Evolutionary conservation across 2,888 invertebrate species (phyloP).

Genomic region (Agrenia bidenticulata): DNA sequence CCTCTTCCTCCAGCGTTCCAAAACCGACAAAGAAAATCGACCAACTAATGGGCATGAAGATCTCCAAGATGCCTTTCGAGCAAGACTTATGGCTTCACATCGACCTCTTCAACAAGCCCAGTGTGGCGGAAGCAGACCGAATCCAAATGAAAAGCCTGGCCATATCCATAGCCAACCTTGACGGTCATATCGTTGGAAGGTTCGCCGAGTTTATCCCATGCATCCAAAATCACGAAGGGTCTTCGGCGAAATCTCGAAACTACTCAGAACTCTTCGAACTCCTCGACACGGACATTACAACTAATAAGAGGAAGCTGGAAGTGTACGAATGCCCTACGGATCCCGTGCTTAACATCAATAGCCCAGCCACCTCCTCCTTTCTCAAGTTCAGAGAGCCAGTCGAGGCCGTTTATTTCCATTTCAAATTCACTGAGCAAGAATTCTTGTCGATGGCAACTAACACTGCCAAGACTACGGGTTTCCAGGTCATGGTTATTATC

Average conservation of each 20-base stretch:
- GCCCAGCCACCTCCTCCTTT: background rate
- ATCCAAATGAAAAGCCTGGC: background rate
- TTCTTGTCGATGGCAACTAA: background rate
- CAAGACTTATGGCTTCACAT: background rate
- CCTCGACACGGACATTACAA: no score
- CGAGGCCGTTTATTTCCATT: background rate
- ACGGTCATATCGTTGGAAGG: background rate
- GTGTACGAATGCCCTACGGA: background rate
- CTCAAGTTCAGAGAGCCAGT: background rate
- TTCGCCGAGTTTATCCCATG: constrained; percentile 7
- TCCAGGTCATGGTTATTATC: constrained; percentile 1
- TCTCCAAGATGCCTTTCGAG: background rate
- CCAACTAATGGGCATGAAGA: background rate
- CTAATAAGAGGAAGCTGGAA: background rate
- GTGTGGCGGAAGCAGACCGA: background rate
- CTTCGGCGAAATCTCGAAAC: background rate
- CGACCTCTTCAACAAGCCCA: background rate
- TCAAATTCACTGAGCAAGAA: background rate
- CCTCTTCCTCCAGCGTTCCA: no score
- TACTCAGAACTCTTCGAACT: no score
- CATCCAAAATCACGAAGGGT: background rate
- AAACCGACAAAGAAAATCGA: no score
- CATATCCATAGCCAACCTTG: background rate
- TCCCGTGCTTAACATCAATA: background rate
- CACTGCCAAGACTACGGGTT: background rate